Evolutionary conservation across 1,140 invertebrate species (phyloP), one percentile per base, ranked within the genome.

Genomic region (Heliconius eleuchia): DNA sequence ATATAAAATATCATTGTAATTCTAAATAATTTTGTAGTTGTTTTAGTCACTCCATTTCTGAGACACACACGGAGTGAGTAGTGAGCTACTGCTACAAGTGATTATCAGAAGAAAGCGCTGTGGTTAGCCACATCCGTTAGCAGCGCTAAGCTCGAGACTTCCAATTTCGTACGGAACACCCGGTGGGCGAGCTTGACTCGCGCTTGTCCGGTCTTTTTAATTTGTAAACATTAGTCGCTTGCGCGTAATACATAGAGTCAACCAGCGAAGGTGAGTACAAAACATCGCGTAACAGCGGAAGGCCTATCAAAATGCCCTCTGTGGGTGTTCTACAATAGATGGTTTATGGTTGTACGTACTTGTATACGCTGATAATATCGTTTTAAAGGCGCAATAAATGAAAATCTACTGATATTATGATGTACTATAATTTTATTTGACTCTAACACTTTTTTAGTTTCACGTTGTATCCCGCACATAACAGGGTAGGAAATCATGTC

Each of bases 241-340:
- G 23, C 3, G n/a, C 60, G 11, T 30, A 13, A 27, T 8, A 66
- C 60, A 13, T 30, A 4, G 37, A 52, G 60, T 66, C 71, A 76
- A 55, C 71, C 75, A 73, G 52, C 81, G 27, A 23, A 55, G 60
- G 60, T 74, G 81, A 85, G 84, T 88, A 85, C 88, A 80, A 88
- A 88, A 86, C 84, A 77, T 57, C 85, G 91, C 87, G 91, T 91
- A 89, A 92, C 86, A 87, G 82, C 88, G 89, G 89, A 90, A 89
- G 89, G 91, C 87, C 81, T 81, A 76, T 50, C 71, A 50, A 84
- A 88, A 87, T 86, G 87, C 77, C 85, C 86, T 86, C 87, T 91
- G 89, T 87, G 87, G 83, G 86, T 86, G 85, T 89, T 84, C 84
- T 79, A 89, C 87, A 87, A 88, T 89, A 78, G 77, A 72, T 83